Base-by-base conservation (phyloP, 2,888 invertebrate species). In the Orchesella flavescens region DNA sequence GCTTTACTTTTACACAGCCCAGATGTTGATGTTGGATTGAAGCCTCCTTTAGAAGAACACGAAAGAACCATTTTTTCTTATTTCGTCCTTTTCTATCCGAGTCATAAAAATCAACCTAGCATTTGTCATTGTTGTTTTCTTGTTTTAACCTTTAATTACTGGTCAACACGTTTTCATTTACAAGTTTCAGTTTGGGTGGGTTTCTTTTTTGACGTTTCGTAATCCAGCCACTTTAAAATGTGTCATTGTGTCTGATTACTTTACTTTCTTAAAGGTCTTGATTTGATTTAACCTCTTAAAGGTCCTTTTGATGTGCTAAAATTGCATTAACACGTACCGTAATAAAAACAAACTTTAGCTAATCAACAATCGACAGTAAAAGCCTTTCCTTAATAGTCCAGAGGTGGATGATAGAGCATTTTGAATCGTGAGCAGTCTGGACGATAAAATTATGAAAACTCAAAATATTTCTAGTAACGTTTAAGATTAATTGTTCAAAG, bases 111-210 rank as follows among this genome's bases (percentile, higher is more conserved):
- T 69, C 61, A 81, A 68, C 63, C 74, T 68, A 19, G 68, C 73
- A 73, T 73, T 81, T 81, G 81, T 81, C 81, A 55, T 81, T 75
- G 61, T 61, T 19, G 44, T 75, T 73, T 57, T 73, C 63, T 80
- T 80, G 73, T 80, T 74, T 53, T 17, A 69, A 66, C 61, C 82
- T 61, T 72, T 76, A 81, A 81, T 81, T 81, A 81, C 75, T 74
- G 55, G 68, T 61, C 74, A 81, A 81, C 81, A 75, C 55, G 75
- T 46, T 75, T 61, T 63, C 76, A 75, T 82, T 82, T 71, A 82
- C 82, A 76, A 57, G 81, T 63, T 74, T 63, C 49, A 19, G 74
- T 68, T 81, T 74, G 81, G 81, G 74, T 74, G 81, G 74, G 59
- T 81, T 57, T 72, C 4, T 12, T 61, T 21, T 21, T 61, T 61